Base-by-base conservation (phyloP, 1,140 invertebrate genomes). In the Drosophila trapezifrons region DNA sequence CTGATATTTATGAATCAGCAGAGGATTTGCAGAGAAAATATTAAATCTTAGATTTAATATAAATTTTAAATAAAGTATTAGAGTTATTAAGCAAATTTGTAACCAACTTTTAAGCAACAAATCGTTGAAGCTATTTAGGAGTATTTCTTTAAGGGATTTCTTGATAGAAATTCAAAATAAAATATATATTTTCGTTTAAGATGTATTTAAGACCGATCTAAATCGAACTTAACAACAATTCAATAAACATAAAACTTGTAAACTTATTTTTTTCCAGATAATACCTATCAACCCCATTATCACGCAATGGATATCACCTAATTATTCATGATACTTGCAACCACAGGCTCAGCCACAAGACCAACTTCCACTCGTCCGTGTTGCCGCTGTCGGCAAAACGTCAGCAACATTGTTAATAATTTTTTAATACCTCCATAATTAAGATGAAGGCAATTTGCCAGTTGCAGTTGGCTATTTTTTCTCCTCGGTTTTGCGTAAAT, bases 391-490 rank as follows among this genome's bases (percentile, higher is more conserved):
- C 51, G 51, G 35, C 58, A 62, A 60, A 65, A 73, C 73, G 58
- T 76, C 76, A 76, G 62, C 46, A 76, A 81, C 66, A 75, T 71
- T 71, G 82, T 81, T 81, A 78, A 87, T 87, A 82, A 87, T 76
- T 79, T 89, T 76, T 86, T 86, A 78, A 82, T 83, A 58, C 79
- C 56, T 71, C 79, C 80, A 87, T 86, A 87, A 89, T 89, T 90
- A 89, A 89, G 80, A 89, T 29, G 67, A 77, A 80, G 79, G 71
- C 84, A 87, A 89, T 89, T 83, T 89, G 84, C 82, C 45, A 72
- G 78, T 86, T 81, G 58, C 58, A 60, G 54, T 62, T 56, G 43
- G 35, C 37, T 22, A 20, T 27, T 59, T 40, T 45, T 60, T 63
- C 63, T 60, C 37, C 27, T 29, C 46, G 25, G 22, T 52, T 65